Conservation (phyloP, 2,797 vertebrate species). For the Okamejei kenojei region DNA sequence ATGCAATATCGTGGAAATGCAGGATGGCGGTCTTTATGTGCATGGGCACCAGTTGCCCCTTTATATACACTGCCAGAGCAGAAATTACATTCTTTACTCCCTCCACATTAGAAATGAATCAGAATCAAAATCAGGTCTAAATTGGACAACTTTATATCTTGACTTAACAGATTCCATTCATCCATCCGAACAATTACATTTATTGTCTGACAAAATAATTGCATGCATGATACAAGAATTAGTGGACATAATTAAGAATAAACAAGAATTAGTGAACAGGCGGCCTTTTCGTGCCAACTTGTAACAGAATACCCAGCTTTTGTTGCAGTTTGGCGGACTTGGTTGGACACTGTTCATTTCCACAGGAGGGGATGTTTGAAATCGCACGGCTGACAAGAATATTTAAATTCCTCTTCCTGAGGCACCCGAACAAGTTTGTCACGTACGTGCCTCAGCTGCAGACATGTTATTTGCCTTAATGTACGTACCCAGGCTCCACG, state of each 20-base stretch:
- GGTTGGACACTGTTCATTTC: neutral
- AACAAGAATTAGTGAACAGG: neutral
- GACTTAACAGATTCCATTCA: neutral
- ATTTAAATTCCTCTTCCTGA: neutral
- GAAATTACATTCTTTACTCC: neutral
- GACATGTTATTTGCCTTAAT: neutral
- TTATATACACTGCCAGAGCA: neutral
- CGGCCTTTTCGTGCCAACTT: neutral
- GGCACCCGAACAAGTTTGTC: neutral
- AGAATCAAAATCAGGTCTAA: neutral
- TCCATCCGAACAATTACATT: neutral
- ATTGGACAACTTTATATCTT: neutral
- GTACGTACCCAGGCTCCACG: neutral
- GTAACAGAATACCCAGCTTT: neutral
- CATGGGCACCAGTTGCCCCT: neutral
- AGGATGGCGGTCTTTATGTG: neutral
- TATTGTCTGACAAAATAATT: neutral
- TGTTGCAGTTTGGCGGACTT: neutral
- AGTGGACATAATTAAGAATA: neutral
- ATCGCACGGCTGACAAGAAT: neutral
- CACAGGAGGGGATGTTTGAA: neutral
- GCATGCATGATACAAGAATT: neutral
- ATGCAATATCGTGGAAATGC: neutral
- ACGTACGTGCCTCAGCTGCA: neutral
- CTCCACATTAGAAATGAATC: neutral